These are phyloP conservation scores for Xenopus tropicalis DNA, from an alignment of 2,113 vertebrate genomes.

Conservation along the genomic window DNA sequence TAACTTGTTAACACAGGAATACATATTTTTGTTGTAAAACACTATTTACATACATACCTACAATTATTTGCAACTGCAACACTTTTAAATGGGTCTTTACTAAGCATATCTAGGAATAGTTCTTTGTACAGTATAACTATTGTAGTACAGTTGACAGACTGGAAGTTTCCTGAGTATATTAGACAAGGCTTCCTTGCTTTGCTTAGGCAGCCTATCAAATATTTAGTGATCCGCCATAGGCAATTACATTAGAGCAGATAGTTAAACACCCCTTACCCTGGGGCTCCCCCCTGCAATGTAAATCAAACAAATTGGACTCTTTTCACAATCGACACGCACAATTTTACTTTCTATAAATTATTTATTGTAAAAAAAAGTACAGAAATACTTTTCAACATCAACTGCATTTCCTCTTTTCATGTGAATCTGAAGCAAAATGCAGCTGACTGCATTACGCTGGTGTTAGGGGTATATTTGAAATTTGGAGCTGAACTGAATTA, in stretches of 20 bases:
- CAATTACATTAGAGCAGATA: constrained; percentile 91
- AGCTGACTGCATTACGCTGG: constrained; percentile 7
- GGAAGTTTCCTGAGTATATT: constrained; percentile 50
- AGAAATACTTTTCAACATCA: constrained; percentile 59
- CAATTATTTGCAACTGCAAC: not conserved
- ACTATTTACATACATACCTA: too few relatives aligned
- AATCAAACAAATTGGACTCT: constrained; percentile 80
- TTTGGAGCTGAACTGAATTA: not conserved
- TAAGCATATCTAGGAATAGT: too few relatives aligned
- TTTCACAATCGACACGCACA: constrained; percentile 85
- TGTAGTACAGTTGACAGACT: constrained; percentile 46
- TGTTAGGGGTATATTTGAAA: not conserved
- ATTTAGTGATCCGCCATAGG: constrained; percentile 87
- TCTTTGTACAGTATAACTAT: not conserved
- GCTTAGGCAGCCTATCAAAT: constrained; percentile 87
- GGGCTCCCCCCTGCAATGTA: constrained; percentile 71
- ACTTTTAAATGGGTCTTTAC: not conserved
- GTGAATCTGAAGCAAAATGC: constrained; percentile 30
- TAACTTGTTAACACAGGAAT: too few relatives aligned
- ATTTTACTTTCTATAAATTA: constrained; percentile 91
- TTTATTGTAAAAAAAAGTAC: constrained; percentile 70
- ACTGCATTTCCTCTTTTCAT: constrained; percentile 51
- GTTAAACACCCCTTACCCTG: constrained; percentile 83
- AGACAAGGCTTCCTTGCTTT: constrained; percentile 74
- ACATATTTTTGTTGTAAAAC: too few relatives aligned